Conservation (phyloP, 2,113 vertebrate species). For the Nyctibius bracteatus region DNA sequence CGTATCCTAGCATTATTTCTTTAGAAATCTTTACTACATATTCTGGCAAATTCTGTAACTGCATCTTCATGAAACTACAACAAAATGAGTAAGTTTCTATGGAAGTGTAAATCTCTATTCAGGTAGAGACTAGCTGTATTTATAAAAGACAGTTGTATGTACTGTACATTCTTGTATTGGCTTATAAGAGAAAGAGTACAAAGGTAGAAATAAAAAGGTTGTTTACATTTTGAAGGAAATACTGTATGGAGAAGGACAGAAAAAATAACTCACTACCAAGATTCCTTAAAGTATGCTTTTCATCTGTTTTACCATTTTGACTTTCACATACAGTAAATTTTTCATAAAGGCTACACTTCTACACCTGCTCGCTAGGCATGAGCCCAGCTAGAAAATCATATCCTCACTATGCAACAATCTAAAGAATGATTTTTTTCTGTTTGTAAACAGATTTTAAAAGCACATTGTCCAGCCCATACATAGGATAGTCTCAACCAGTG, state of each 20-base stretch:
- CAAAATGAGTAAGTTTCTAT: not conserved
- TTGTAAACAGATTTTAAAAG: not conserved
- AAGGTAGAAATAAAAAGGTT: not conserved
- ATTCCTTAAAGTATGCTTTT: not conserved
- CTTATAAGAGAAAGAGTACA: not conserved
- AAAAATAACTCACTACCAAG: not conserved
- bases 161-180: not conserved
- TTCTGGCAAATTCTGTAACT: not conserved
- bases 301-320: not conserved
- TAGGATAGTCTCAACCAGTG: not conserved
- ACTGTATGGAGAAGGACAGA: not conserved
- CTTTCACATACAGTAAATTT: not conserved
- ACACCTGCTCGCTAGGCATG: not conserved
- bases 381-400: not conserved
- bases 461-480: not conserved
- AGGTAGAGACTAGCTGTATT: not conserved
- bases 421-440: not conserved
- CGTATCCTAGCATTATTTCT: not conserved
- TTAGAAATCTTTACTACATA: not conserved
- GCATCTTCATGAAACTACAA: not conserved
- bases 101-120: not conserved
- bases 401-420: not conserved
- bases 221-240: not conserved
- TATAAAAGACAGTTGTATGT: not conserved
- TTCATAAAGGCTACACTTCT: not conserved